Conservation (phyloP, 2,888 invertebrate genomes). For the Andrena dorsata region DNA sequence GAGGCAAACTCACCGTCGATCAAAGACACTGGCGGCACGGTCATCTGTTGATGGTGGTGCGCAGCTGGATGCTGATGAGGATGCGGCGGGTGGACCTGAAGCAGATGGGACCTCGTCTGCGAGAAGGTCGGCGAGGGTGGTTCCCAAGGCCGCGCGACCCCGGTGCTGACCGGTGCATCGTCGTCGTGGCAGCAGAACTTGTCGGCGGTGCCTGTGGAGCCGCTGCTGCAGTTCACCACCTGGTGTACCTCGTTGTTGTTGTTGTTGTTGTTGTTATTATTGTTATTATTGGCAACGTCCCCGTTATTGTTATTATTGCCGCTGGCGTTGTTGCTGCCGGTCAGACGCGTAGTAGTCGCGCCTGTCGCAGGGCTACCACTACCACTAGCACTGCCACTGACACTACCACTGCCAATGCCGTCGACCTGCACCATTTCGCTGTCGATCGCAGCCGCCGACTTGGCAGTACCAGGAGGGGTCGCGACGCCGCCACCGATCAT, state of each 20-base stretch:
- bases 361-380: slow-evolving; percentile 83
- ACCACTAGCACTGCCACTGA: slow-evolving; percentile 83
- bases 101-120: slow-evolving; percentile 78
- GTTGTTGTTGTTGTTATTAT: slow-evolving; percentile 65
- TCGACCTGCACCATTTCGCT: slow-evolving; percentile 82
- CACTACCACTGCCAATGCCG: slow-evolving; percentile 82
- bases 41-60: slow-evolving; percentile 79
- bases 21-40: slow-evolving; percentile 76
- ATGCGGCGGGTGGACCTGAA: slow-evolving; percentile 78
- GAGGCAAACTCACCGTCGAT: slow-evolving; percentile 78
- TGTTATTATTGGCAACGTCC: slow-evolving; percentile 47
- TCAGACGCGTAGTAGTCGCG: slow-evolving; percentile 73
- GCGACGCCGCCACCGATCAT: slow-evolving; percentile 83
- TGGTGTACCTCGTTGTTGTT: slow-evolving; percentile 72
- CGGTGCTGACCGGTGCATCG: slow-evolving; percentile 75
- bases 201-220: slow-evolving; percentile 61
- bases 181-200: slow-evolving; percentile 81
- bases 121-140: slow-evolving; percentile 81
- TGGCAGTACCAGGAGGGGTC: slow-evolving; percentile 82
- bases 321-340: slow-evolving; percentile 66
- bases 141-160: slow-evolving; percentile 82
- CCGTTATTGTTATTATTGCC: slow-evolving; percentile 68
- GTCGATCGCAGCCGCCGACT: slow-evolving; percentile 81
- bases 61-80: slow-evolving; percentile 76
- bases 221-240: slow-evolving; percentile 67